Evolutionary conservation across 2,797 vertebrate genomes (phyloP).

Genomic region (Myotis vivesi): DNA sequence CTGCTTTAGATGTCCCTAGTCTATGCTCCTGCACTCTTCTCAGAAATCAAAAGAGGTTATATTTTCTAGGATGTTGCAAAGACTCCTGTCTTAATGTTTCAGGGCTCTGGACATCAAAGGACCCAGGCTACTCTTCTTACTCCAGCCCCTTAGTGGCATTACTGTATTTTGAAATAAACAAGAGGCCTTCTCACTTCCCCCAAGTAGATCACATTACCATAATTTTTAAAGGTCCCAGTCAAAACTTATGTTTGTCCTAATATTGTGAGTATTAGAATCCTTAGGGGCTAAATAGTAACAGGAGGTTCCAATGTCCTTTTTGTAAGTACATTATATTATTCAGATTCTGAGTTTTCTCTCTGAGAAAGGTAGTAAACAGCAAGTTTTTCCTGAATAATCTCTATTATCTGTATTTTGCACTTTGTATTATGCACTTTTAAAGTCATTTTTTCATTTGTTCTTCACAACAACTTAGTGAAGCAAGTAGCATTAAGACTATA

Average conservation of each 20-base stretch:
- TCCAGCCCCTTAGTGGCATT: neutral
- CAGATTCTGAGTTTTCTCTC: neutral
- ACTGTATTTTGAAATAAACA: constrained; percentile 29
- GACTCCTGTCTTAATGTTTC: neutral
- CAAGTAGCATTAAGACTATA: neutral
- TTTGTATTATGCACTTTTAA: neutral
- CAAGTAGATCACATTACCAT: neutral
- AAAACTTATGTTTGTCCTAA: neutral
- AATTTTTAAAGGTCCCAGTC: constrained; percentile 33
- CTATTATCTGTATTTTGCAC: neutral
- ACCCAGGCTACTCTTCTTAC: neutral
- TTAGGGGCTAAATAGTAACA: neutral
- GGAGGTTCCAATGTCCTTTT: neutral
- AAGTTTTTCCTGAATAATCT: constrained; percentile 7
- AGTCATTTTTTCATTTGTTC: neutral
- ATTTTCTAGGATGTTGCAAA: constrained; percentile 21
- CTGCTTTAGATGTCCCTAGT: neutral
- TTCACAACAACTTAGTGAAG: neutral
- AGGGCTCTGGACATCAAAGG: neutral
- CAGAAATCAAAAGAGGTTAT: neutral
- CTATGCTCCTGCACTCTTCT: neutral
- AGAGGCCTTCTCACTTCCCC: neutral
- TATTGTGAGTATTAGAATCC: neutral
- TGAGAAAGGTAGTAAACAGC: constrained; percentile 8
- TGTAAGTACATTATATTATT: neutral